Evolutionary conservation across 2,113 vertebrate species (phyloP).

Genomic region (Ictalurus furcatus): DNA sequence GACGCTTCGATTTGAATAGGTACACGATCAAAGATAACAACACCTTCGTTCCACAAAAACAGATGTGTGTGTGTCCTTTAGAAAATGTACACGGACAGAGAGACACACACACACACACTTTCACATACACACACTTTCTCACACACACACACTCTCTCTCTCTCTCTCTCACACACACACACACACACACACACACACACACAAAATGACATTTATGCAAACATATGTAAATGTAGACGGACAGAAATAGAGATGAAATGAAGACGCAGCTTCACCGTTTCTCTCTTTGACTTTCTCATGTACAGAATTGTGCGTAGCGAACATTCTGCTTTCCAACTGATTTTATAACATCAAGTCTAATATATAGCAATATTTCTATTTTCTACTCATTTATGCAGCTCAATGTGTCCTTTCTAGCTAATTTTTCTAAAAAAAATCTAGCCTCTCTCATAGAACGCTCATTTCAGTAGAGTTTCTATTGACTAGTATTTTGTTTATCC

Average conservation of each 20-base stretch:
- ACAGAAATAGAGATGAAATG: no score
- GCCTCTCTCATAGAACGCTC: no score
- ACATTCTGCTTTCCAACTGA: neutral
- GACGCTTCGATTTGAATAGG: conserved; percentile 25
- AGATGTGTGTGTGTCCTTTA: neutral
- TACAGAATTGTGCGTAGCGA: neutral
- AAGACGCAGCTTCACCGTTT: no score
- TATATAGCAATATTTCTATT: no score
- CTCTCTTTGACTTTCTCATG: neutral
- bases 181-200: neutral
- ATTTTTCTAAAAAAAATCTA: no score
- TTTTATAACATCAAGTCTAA: neutral
- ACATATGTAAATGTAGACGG: neutral
- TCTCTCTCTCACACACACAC: neutral
- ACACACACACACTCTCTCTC: neutral
- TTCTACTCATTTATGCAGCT: no score
- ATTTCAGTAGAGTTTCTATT: no score
- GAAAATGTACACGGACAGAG: neutral
- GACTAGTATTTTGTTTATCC: no score
- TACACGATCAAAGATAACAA: neutral
- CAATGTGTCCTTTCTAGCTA: no score
- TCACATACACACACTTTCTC: neutral
- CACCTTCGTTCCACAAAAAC: neutral
- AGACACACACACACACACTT: neutral
- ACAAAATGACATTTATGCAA: neutral